phyloP scores from a whole-genome alignment of 2,888 invertebrate genomes.

The Dioctria linearis region DNA sequence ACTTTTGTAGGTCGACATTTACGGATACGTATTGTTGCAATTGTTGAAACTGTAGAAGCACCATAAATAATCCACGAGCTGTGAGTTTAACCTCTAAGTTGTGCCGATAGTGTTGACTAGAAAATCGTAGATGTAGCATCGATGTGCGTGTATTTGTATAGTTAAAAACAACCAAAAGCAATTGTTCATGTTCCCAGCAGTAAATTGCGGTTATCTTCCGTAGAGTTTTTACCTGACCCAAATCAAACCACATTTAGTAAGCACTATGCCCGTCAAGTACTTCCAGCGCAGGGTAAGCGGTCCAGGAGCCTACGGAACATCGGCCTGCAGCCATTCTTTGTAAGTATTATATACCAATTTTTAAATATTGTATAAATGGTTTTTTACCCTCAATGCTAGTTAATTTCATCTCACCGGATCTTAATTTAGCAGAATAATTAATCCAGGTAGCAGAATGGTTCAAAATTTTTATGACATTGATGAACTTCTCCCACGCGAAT shows the following conservation, averaged over 20 bases:
- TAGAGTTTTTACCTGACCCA: too few species aligned
- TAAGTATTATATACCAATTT: slow-evolving; percentile 1
- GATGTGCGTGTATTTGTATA: slow-evolving; percentile 33
- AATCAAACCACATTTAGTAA: too few species aligned
- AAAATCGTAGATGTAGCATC: slow-evolving; percentile 24
- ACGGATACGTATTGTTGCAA: background rate
- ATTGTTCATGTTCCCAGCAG: background rate
- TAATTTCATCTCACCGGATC: slow-evolving; percentile 15
- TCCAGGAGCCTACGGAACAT: slow-evolving; percentile 71
- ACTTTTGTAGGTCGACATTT: slow-evolving; percentile 49
- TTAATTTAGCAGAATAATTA: background rate
- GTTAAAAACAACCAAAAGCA: slow-evolving; percentile 2
- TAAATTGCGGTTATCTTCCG: too few species aligned
- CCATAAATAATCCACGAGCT: slow-evolving; percentile 21
- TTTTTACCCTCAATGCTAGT: slow-evolving; percentile 14
- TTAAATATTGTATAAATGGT: slow-evolving; percentile 1
- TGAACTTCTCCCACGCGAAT: background rate
- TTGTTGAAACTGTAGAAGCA: slow-evolving; percentile 28
- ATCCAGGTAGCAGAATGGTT: too few species aligned
- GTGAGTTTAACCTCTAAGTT: slow-evolving; percentile 56
- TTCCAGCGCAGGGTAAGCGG: slow-evolving; percentile 71
- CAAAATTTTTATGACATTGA: too few species aligned
- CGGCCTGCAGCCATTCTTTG: slow-evolving; percentile 56
- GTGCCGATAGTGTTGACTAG: slow-evolving; percentile 56
- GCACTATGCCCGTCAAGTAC: slow-evolving; percentile 69